Conservation (phyloP, 2,113 vertebrate genomes). For the Haemorhous mexicanus region DNA sequence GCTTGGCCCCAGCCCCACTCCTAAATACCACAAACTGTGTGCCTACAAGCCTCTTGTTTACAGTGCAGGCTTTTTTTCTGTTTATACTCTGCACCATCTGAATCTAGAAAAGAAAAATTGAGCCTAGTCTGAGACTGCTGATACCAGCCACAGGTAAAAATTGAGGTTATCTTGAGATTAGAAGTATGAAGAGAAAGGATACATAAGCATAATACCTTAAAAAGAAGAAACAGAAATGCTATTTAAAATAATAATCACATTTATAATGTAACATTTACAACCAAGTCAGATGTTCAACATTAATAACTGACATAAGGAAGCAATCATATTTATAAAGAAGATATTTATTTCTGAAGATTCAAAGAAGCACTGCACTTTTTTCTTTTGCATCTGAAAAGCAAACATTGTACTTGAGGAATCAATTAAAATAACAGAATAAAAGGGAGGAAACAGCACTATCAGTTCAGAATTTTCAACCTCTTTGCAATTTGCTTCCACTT, state of each 20-base stretch:
- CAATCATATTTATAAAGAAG: not conserved
- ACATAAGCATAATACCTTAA: not conserved
- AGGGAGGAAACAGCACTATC: not conserved
- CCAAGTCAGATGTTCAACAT: not conserved
- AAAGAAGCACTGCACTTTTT: not conserved
- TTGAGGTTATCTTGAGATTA: not conserved
- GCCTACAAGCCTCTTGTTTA: not conserved
- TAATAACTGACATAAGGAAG: conserved; percentile 6
- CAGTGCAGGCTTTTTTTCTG: not conserved
- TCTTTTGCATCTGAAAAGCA: conserved; percentile 14
- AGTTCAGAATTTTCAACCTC: not conserved
- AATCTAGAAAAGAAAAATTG: not conserved
- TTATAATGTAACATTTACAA: not conserved
- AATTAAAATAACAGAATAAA: not conserved
- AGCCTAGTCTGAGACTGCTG: not conserved
- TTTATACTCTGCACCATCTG: not conserved
- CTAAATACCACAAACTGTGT: not conserved
- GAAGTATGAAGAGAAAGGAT: not conserved
- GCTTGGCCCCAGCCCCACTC: not conserved
- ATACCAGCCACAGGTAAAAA: not conserved
- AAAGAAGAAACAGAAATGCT: not conserved
- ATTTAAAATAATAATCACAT: not conserved
- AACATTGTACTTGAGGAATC: not conserved
- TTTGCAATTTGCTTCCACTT: conserved; percentile 31
- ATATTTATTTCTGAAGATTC: conserved; percentile 1